A percentile compares a stretch with the other conserved stretches of the same genome.
These are phyloP conservation scores for Idaea dimidiata DNA, from an alignment of 2,888 invertebrate genomes.

Conservation along the genomic window DNA sequence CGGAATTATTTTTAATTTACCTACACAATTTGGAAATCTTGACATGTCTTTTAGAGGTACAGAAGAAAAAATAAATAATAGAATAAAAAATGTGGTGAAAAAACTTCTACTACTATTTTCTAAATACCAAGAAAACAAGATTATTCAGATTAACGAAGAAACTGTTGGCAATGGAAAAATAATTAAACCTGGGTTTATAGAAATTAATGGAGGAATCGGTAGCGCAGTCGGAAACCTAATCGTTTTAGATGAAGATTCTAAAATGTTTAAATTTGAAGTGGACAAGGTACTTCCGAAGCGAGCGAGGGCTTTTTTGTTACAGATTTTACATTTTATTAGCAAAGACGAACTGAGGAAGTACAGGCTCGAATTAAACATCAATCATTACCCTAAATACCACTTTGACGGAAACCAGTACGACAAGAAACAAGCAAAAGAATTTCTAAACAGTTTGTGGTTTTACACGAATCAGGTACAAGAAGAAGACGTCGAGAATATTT, in stretches of 20 bases:
- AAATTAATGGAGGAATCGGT: conserved; percentile 37
- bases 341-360: conserved; percentile 22
- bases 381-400: conserved; percentile 37
- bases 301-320: conserved; percentile 32
- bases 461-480: conserved; percentile 46
- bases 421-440: conserved; percentile 35
- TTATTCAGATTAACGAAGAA: conserved; percentile 30
- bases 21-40: conserved; percentile 37
- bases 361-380: conserved; percentile 34
- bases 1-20: conserved; percentile 32
- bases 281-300: conserved; percentile 24
- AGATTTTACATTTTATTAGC: conserved; percentile 17
- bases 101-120: conserved; percentile 18
- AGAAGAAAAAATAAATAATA: conserved; percentile 15
- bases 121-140: conserved; percentile 11
- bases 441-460: conserved; percentile 42
- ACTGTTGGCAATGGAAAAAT: conserved; percentile 32
- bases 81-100: conserved; percentile 21
- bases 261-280: conserved; percentile 27
- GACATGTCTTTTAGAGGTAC: conserved; percentile 32
- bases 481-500: conserved; percentile 34
- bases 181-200: conserved; percentile 32
- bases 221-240: conserved; percentile 45
- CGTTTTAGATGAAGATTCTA: conserved; percentile 26
- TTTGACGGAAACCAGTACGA: conserved; percentile 37